A percentile compares a stretch with the other conserved stretches of the same genome.
phyloP scores from a whole-genome alignment of 2,888 invertebrate genomes.

The Heteromyza rotundicornis region DNA sequence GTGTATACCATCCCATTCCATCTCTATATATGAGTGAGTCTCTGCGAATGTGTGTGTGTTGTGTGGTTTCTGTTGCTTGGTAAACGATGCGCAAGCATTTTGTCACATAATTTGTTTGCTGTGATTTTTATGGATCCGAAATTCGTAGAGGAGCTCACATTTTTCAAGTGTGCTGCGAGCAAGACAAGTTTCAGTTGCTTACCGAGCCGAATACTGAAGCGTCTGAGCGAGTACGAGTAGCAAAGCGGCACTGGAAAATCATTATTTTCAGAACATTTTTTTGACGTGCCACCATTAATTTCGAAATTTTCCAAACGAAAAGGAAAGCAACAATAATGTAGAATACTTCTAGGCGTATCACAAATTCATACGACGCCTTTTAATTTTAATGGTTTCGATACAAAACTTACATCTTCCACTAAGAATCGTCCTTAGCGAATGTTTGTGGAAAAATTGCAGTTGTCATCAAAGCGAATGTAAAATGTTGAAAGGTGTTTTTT shows the following conservation, averaged over 20 bases:
- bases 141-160: neutral
- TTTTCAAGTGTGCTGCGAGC: neutral
- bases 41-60: neutral
- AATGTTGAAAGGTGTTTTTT: neutral
- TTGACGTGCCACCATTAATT: neutral
- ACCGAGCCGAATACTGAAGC: neutral
- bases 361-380: too few species aligned
- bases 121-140: slow-evolving; percentile 3
- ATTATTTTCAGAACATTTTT: neutral
- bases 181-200: too few species aligned
- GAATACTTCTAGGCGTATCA: neutral
- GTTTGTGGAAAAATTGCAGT: too few species aligned
- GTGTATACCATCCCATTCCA: neutral
- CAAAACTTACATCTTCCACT: too few species aligned
- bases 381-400: too few species aligned
- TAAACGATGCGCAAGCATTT: slow-evolving; percentile 15
- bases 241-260: neutral
- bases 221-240: neutral
- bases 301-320: too few species aligned
- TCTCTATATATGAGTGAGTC: neutral
- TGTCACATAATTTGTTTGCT: slow-evolving; percentile 22
- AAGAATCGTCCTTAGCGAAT: too few species aligned
- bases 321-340: neutral
- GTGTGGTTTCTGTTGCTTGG: neutral
- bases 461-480: neutral